Evolutionary conservation across 2,888 invertebrate genomes (phyloP), one percentile per base, ranked within the genome.

Genomic region (Caenorhabditis plicata): DNA sequence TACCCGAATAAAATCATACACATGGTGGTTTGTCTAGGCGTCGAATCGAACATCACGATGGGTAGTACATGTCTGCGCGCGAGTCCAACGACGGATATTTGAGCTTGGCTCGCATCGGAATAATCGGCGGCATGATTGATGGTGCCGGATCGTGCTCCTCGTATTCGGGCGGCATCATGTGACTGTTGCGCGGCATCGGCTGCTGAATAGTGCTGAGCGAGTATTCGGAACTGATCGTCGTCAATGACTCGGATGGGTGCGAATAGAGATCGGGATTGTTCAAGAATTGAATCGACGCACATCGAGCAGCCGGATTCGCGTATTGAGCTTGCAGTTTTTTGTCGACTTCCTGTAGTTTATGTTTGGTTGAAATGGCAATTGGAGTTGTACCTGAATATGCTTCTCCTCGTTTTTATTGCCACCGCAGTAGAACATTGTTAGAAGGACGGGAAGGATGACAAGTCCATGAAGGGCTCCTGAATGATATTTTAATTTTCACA

Each of bases 381-480:
- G n/a, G 20, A 26, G 5, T 7, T 45, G 51, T 56, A 51, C 57
- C 29, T 36, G 45, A 35, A 52, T 25, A 35, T 62, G 62, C 32
- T 64, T 51, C 31, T 52, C n/a, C n/a, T n/a, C n/a, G n/a, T n/a
- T n/a, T n/a, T n/a, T n/a, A n/a, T n/a, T n/a, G n/a, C 48, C 48
- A n/a, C 65, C 68, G 44, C 75, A 76, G 40, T 73, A 67, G 55
- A 77, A 77, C 36, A 77, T 66, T 5, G 82, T 81, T 4, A 83
- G 73, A 13, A 83, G 70, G 4, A 83, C 83, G 1, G 94, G 94
- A 13, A 94, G 84, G n/a, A 94, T 84, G 77, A 94, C 88, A 8
- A 94, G 85, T 0, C 93, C 93, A 81, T 94, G 94, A 87, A 93
- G 87, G 2, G 92, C 92, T 36, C 93, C 62, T 62, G 25, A 25